Percentiles rank a stretch among this genome's conserved stretches.
Evolutionary conservation across 2,113 vertebrate genomes (phyloP).

Genomic region (Synchiropus splendidus): DNA sequence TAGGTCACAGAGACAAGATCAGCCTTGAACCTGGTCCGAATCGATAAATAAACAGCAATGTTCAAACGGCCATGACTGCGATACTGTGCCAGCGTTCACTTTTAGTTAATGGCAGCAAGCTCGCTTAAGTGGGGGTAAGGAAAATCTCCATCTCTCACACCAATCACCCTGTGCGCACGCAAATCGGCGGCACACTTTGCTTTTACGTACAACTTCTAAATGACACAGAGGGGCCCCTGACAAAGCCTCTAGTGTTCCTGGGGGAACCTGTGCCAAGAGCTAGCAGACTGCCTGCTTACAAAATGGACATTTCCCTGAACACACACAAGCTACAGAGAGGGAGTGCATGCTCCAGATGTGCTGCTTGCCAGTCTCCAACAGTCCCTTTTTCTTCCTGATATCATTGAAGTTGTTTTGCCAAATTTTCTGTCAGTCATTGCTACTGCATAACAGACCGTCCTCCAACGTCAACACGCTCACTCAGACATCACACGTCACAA

Average conservation of each 20-base stretch:
- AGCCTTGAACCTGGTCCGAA: slow-evolving; percentile 12
- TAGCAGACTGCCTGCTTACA: slow-evolving; percentile 37
- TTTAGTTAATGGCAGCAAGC: slow-evolving; percentile 3
- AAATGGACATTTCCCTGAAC: slow-evolving; percentile 23
- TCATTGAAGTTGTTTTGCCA: slow-evolving; percentile 6
- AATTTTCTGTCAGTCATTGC: slow-evolving; percentile 4
- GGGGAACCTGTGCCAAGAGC: slow-evolving; percentile 41
- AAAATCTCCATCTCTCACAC: slow-evolving; percentile 11
- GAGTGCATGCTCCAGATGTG: slow-evolving; percentile 25
- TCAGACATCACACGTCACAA: too few relatives aligned
- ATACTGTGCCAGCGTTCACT: not conserved
- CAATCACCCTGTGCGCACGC: slow-evolving; percentile 1
- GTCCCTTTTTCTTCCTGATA: not conserved
- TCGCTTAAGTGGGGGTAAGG: slow-evolving; percentile 1
- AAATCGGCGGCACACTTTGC: slow-evolving; percentile 6
- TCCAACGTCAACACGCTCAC: slow-evolving; percentile 5
- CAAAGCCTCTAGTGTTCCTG: slow-evolving; percentile 51
- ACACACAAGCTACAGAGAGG: slow-evolving; percentile 3
- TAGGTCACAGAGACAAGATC: slow-evolving; percentile 44
- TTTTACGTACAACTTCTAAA: slow-evolving; percentile 32
- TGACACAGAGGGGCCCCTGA: slow-evolving; percentile 28
- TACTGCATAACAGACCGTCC: slow-evolving; percentile 14
- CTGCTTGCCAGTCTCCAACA: slow-evolving; percentile 12
- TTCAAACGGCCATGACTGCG: slow-evolving; percentile 10
- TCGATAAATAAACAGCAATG: slow-evolving; percentile 25